Evolutionary conservation across 2,113 vertebrate genomes (phyloP).

Genomic region (Dromiciops gliroides): DNA sequence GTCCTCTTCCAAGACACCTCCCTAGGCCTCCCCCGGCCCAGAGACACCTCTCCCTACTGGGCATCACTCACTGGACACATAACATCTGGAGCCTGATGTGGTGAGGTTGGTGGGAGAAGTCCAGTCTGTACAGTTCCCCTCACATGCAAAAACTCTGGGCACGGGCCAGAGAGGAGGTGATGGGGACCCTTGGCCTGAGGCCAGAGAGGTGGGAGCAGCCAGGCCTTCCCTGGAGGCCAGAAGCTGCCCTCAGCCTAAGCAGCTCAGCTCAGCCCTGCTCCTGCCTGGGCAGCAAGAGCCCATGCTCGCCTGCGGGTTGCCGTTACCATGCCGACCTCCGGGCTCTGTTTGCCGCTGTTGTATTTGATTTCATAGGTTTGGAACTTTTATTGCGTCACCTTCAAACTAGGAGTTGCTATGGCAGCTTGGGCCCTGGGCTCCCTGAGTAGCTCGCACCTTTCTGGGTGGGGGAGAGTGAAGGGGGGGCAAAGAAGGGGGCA

Average conservation of each 20-base stretch:
- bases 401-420: slow-evolving; percentile 76
- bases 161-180: background rate
- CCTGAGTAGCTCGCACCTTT: slow-evolving; percentile 75
- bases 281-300: background rate
- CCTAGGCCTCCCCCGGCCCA: background rate
- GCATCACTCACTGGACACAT: background rate
- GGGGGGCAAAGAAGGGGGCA: background rate
- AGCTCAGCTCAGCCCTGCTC: slow-evolving; percentile 29
- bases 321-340: slow-evolving; percentile 78
- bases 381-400: slow-evolving; percentile 80
- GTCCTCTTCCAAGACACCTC: background rate
- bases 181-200: background rate
- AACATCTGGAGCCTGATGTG: background rate
- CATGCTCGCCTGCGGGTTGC: slow-evolving; percentile 58
- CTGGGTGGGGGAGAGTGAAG: slow-evolving; percentile 36
- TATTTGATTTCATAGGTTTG: slow-evolving; percentile 82
- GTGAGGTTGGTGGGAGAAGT: background rate
- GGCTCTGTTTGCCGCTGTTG: slow-evolving; percentile 79
- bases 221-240: background rate
- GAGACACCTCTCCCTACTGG: background rate
- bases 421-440: slow-evolving; percentile 63
- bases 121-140: background rate
- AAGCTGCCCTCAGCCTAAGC: background rate
- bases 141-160: background rate
- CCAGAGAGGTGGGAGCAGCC: background rate